Percentiles rank a stretch among this genome's conserved stretches.
These are phyloP conservation scores for Phenganax subtilis DNA, from an alignment of 92 coral and sea anemone genomes.

Conservation along the genomic window DNA sequence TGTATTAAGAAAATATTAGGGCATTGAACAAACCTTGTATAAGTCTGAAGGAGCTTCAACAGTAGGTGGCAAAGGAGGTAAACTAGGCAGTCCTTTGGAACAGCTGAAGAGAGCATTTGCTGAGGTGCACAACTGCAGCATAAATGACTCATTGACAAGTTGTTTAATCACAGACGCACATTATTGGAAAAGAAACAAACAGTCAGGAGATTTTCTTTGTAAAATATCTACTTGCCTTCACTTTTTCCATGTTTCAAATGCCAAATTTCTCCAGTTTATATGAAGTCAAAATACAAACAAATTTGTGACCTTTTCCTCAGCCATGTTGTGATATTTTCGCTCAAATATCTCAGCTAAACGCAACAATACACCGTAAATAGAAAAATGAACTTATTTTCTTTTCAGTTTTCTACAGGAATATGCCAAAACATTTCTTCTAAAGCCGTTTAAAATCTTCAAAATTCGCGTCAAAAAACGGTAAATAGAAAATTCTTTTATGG, in stretches of 20 bases:
- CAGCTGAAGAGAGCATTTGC: slow-evolving; percentile 83
- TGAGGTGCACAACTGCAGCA: slow-evolving; percentile 33
- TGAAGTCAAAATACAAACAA: slow-evolving; percentile 4
- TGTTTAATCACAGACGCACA: neutral
- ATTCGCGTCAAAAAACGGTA: neutral
- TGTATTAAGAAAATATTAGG: slow-evolving; percentile 19
- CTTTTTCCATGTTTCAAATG: slow-evolving; percentile 34
- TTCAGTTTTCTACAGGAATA: neutral
- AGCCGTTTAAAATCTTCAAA: neutral
- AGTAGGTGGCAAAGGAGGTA: slow-evolving; percentile 93
- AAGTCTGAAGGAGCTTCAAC: slow-evolving; percentile 91
- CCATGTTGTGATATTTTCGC: neutral
- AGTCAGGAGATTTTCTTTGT: neutral
- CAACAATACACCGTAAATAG: neutral
- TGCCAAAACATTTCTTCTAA: neutral
- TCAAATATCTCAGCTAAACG: neutral
- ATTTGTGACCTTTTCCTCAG: neutral
- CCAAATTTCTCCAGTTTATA: neutral
- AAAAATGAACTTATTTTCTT: neutral
- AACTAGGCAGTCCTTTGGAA: slow-evolving; percentile 90
- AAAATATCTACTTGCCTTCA: slow-evolving; percentile 17
- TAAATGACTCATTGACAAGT: neutral
- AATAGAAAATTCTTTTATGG: neutral
- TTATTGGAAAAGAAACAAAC: neutral
- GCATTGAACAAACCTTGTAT: slow-evolving; percentile 73